Evolutionary conservation across 2,113 vertebrate genomes (phyloP).

Genomic region (Sapajus apella): DNA sequence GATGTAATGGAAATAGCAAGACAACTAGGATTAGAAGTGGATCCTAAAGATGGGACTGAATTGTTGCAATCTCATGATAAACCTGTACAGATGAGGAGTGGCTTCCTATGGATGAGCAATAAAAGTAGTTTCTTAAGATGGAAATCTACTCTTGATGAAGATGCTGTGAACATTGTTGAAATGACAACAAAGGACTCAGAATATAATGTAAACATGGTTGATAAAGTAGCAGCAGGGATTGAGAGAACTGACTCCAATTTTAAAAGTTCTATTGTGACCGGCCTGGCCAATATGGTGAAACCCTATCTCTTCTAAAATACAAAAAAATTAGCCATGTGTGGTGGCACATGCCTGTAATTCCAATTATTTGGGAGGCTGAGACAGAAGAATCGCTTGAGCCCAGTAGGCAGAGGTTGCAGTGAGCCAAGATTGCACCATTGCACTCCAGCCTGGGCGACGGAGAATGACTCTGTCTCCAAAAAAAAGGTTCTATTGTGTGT

Average conservation of each 20-base stretch:
- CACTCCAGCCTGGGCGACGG: too few species aligned
- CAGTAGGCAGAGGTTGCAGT: too few species aligned
- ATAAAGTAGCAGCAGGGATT: not conserved
- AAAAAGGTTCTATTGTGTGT: not conserved
- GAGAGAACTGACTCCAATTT: not conserved
- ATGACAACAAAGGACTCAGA: not conserved
- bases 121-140: not conserved
- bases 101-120: not conserved
- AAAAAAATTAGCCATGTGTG: too few species aligned
- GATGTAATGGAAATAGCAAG: not conserved
- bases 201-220: not conserved
- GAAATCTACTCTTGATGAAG: not conserved
- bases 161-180: not conserved
- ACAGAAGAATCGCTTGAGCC: too few species aligned
- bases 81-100: not conserved
- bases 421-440: too few species aligned
- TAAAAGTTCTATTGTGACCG: not conserved
- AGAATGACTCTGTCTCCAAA: too few species aligned
- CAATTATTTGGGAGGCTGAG: too few species aligned
- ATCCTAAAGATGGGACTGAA: not conserved
- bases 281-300: too few species aligned
- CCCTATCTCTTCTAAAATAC: too few species aligned
- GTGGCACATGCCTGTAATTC: too few species aligned
- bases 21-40: not conserved
- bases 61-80: not conserved